Conservation (phyloP, 2,888 invertebrate genomes). For the Cyclophora punctaria region DNA sequence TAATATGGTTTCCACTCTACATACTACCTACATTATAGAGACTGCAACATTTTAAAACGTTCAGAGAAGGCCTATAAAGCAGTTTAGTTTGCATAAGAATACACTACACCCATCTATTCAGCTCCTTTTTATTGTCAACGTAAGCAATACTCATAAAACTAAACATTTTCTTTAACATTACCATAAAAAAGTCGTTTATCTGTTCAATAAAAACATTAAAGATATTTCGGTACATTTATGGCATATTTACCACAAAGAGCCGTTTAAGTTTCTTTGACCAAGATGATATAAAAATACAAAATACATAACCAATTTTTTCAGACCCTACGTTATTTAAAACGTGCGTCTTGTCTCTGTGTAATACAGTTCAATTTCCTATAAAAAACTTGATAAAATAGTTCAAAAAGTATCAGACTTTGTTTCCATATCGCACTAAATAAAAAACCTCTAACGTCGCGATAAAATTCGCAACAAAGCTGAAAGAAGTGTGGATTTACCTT, state of each 20-base stretch:
- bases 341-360: fast-evolving
- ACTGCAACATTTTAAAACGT: too few species aligned
- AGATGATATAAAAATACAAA: slow-evolving; percentile 31
- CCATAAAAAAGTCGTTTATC: slow-evolving; percentile 1
- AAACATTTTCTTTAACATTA: neutral
- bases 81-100: too few species aligned
- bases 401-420: slow-evolving; percentile 14
- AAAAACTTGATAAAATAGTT: slow-evolving; percentile 4
- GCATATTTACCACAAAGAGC: slow-evolving; percentile 28
- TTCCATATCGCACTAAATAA: slow-evolving; percentile 40
- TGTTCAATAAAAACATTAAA: slow-evolving; percentile 6
- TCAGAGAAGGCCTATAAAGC: too few species aligned
- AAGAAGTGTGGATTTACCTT: slow-evolving; percentile 26
- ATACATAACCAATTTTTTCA: slow-evolving; percentile 12
- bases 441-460: slow-evolving; percentile 47
- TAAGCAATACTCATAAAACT: too few species aligned
- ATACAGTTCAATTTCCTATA: slow-evolving; percentile 11
- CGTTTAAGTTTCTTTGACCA: slow-evolving; percentile 36
- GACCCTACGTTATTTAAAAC: slow-evolving; percentile 12
- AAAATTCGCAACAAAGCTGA: slow-evolving; percentile 50
- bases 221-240: slow-evolving; percentile 16
- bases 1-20: too few species aligned
- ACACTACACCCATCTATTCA: too few species aligned
- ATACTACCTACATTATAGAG: too few species aligned
- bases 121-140: too few species aligned